Evolutionary conservation across 1,140 invertebrate genomes (phyloP).

Genomic region (Procambarus clarkii): DNA sequence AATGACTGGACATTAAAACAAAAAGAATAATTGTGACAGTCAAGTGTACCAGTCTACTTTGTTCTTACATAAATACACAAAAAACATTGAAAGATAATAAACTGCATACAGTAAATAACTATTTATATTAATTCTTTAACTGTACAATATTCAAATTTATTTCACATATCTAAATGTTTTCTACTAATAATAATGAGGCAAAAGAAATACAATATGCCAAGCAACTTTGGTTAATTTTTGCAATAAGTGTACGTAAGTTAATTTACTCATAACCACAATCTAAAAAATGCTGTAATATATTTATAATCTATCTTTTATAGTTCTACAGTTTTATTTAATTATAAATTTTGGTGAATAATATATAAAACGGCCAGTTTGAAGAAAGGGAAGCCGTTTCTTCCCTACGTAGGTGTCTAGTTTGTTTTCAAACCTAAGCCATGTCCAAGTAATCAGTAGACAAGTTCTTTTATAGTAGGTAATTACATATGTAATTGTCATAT

Average conservation of each 20-base stretch:
- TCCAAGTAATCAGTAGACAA: not conserved
- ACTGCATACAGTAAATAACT: not conserved
- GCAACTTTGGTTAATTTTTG: not conserved
- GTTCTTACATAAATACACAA: not conserved
- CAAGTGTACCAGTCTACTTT: not conserved
- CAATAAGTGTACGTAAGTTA: not conserved
- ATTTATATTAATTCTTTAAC: not conserved
- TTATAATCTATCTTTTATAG: not conserved
- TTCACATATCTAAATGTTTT: not conserved
- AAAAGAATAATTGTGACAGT: not conserved
- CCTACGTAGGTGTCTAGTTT: not conserved
- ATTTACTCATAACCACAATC: not conserved
- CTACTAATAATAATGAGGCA: not conserved
- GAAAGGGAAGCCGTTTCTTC: not conserved
- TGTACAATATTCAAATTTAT: too few species aligned
- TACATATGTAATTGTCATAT: not conserved
- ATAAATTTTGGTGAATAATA: not conserved
- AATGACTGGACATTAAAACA: not conserved
- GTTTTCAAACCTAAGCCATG: not conserved
- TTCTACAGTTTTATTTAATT: not conserved
- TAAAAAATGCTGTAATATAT: not conserved
- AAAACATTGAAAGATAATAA: not conserved
- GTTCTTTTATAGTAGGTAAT: not conserved
- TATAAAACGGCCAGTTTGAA: not conserved
- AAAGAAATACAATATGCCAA: not conserved